Evolutionary conservation across 2,888 invertebrate species (phyloP), one percentile per base, ranked within the genome.

Genomic region (Phlogophora meticulosa): DNA sequence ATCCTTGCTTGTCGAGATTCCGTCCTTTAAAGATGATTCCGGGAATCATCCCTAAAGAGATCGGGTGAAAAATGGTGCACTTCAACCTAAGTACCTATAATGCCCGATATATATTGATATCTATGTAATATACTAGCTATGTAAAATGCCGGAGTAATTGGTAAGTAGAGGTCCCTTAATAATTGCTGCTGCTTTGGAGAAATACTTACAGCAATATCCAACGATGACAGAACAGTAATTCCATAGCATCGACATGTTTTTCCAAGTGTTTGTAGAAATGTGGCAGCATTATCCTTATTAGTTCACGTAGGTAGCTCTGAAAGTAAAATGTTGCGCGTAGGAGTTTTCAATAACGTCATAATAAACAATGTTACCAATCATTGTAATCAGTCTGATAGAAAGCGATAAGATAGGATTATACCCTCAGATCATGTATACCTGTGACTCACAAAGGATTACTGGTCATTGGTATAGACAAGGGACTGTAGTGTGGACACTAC

Each of bases 211-310:
- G 91, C 70, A 99, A 94, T 84, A 99, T 98, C 99, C 99, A 99
- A 72, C 99, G 97, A 92, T 99, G 99, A 82, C 98, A 98, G 90
- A 99, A 99, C 22, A 99, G 94, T 55, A 99, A 92, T 88, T 99
- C 99, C 96, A 98, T 97, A 1, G 98, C 98, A 90, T 99, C 99
- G 5, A 97, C 97, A 85, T 98, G 97, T 84, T 97, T 97, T 78
- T 97, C 96, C 69, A 99, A 96, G 91, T 99, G 98, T 59, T 97
- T 96, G 90, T 98, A 98, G 93, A 99, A 99, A 70, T 97, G 97
- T n/a, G 99, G 98, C 73, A 98, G 96, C 98, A 99, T 98, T 70
- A 99, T 94, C 83, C 98, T 96, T 72, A 99, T 97, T 74, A 99
- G 91, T 91, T 99, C 99, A 17, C 98, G 96, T 53, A 99, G 96